A percentile compares a stretch with the other conserved stretches of the same genome.
Evolutionary conservation across 2,113 vertebrate species (phyloP).

Genomic region (Hystrix cristata): DNA sequence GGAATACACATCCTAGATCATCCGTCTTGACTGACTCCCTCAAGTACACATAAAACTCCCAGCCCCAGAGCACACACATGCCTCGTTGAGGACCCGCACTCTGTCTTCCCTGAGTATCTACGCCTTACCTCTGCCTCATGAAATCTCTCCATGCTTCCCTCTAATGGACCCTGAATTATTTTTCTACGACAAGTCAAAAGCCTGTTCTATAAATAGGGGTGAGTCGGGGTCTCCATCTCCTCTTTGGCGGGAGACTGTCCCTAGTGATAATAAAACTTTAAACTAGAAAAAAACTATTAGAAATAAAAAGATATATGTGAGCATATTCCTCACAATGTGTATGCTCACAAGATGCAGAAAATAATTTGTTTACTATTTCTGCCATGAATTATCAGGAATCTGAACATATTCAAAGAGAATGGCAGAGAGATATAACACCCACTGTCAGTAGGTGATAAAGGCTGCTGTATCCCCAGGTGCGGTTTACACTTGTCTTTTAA

Average conservation of each 20-base stretch:
- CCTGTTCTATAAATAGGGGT: neutral
- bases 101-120: neutral
- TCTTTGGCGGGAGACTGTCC: neutral
- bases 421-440: neutral
- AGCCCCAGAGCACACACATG: neutral
- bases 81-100: neutral
- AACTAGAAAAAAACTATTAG: slow-evolving; percentile 19
- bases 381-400: neutral
- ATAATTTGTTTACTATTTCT: slow-evolving; percentile 33
- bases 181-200: neutral
- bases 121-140: neutral
- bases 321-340: neutral
- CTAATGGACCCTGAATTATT: neutral
- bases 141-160: neutral
- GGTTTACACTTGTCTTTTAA: slow-evolving; percentile 42
- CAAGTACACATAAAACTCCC: neutral
- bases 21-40: neutral
- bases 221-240: neutral
- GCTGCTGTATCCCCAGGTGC: neutral
- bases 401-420: neutral
- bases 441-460: neutral
- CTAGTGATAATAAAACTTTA: neutral
- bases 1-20: neutral
- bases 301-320: neutral
- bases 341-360: neutral